Base-by-base conservation (phyloP, 1,140 invertebrate species). In the Drosophila tropicalis region DNA sequence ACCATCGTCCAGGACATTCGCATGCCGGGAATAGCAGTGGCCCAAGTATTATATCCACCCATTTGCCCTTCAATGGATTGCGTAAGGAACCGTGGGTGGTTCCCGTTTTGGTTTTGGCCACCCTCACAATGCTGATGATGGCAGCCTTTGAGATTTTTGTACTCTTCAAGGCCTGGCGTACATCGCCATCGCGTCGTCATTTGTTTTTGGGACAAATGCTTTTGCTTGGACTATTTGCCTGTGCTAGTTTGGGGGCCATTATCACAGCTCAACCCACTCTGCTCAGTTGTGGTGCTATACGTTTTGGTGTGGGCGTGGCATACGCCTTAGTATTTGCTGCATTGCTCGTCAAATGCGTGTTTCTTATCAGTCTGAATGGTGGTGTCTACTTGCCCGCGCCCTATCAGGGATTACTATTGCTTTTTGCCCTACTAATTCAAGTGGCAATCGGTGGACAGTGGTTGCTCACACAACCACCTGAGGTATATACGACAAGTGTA, bases 381-480 rank as follows among this genome's bases (percentile, higher is more conserved):
- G 97, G 97, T 10, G 97, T 98, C 25, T 98, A 98, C 91, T 93
- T 98, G n/a, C 97, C 97, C 34, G 97, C 97, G 2, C 96, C 97
- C 3, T 98, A 98, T 93, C 96, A 97, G 94, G 97, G 96, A 58
- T 93, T 98, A 6, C 94, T 98, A 12, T 93, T 99, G 76, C 95
- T 98, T 82, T 98, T 99, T 91, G 96, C 97, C 3, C 95, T 97
- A 22, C 94, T 97, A 83, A 97, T 97, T 72, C 96, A 99, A 93
- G 95, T 98, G 69, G 97, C 96, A 41, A 98, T 98, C 75, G 96
- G 96, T 36, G 94, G 95, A 1, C 96, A 98, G 92, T 98, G 97
- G 97, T 94, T 98, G 72, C 94, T 94, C 76, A 96, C 94, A 62
- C 94, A 95, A 66, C 96, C 96, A 1, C 95, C 96, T 0, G 93